A percentile compares a stretch with the other conserved stretches of the same genome.
phyloP scores from a whole-genome alignment of 2,797 vertebrate species.

The Myotis planiceps region DNA sequence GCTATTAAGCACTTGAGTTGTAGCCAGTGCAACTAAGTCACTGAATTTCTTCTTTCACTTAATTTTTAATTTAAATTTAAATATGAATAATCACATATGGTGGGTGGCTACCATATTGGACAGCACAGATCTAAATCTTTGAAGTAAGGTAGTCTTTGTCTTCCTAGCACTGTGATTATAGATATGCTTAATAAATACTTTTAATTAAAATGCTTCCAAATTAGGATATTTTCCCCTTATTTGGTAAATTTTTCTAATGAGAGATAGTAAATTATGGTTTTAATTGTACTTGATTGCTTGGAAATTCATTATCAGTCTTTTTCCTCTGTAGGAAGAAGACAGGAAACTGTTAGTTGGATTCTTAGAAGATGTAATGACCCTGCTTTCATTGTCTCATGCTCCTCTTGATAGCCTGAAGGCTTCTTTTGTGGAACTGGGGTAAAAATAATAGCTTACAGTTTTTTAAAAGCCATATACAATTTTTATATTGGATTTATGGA shows the following conservation, averaged over 20 bases:
- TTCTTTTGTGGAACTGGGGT: conserved; percentile 99
- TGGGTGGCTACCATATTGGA: background rate
- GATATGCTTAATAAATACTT: conserved; percentile 26
- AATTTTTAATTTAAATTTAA: conserved; percentile 34
- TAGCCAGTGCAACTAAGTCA: background rate
- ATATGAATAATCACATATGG: background rate
- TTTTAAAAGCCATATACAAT: background rate
- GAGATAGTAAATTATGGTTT: background rate
- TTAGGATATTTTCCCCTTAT: background rate
- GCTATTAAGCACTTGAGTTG: background rate
- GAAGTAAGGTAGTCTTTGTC: background rate
- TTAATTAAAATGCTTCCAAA: conserved; percentile 36
- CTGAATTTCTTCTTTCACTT: background rate
- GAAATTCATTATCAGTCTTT: conserved; percentile 30
- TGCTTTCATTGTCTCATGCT: conserved; percentile 96
- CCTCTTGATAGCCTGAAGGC: conserved; percentile 98
- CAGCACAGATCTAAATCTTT: background rate
- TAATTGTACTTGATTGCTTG: conserved; percentile 4
- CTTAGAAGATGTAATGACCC: conserved; percentile 98
- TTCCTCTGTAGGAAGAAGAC: conserved; percentile 94
- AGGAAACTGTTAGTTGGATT: conserved; percentile 98
- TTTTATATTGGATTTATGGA: conserved; percentile 14
- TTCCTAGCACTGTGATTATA: background rate
- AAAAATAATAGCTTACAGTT: conserved; percentile 74
- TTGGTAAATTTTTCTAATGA: conserved; percentile 28